Evolutionary conservation across 2,113 vertebrate species (phyloP).

Genomic region (Protobothrops flavoviridis): DNA sequence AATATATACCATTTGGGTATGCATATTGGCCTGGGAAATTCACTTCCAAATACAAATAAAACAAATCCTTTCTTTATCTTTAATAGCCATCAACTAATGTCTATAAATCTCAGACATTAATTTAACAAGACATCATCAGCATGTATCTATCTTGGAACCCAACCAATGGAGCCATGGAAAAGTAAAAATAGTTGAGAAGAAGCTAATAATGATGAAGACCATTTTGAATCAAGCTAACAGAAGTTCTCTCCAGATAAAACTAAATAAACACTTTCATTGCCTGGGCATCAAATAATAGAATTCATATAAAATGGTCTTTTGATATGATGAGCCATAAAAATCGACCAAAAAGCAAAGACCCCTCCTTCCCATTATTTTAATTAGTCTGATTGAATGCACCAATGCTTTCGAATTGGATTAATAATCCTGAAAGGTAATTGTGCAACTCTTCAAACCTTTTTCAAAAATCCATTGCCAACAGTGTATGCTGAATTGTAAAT

Average conservation of each 20-base stretch:
- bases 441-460: slow-evolving; percentile 65
- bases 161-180: background rate
- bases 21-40: background rate
- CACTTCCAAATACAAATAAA: background rate
- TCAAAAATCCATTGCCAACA: slow-evolving; percentile 60
- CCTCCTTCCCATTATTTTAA: slow-evolving; percentile 54
- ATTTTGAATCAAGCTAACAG: background rate
- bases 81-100: background rate
- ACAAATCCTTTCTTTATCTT: background rate
- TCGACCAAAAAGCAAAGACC: slow-evolving; percentile 53
- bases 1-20: background rate
- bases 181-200: background rate
- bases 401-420: slow-evolving; percentile 59
- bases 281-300: slow-evolving; percentile 30
- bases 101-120: background rate
- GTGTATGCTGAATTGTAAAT: slow-evolving; percentile 60
- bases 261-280: background rate
- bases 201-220: background rate
- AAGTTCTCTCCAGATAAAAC: background rate
- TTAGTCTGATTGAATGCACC: slow-evolving; percentile 60
- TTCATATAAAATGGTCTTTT: slow-evolving; percentile 36
- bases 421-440: slow-evolving; percentile 58
- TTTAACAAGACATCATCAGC: background rate
- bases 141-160: background rate
- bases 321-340: slow-evolving; percentile 39